A percentile compares a stretch with the other conserved stretches of the same genome.
Evolutionary conservation across 1,140 invertebrate species (phyloP).

Genomic region (Nixonia krombeini): DNA sequence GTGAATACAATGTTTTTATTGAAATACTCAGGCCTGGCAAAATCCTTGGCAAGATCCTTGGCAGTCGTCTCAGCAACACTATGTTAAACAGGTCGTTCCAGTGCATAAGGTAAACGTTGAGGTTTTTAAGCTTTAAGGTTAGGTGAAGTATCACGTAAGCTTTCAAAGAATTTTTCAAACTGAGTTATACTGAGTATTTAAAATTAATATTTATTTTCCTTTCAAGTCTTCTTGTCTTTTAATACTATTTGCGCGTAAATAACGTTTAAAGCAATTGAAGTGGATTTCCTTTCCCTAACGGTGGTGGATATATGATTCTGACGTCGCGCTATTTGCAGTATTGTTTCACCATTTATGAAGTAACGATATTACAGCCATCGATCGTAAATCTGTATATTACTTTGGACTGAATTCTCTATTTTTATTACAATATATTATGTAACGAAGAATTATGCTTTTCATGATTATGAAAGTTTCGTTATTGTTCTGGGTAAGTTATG

Average conservation of each 20-base stretch:
- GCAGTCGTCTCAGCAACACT: conserved; percentile 42
- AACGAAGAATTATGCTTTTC: not conserved
- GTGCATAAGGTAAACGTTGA: conserved; percentile 38
- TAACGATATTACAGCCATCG: not conserved
- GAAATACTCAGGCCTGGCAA: conserved; percentile 37
- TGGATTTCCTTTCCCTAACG: too few relatives aligned
- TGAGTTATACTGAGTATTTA: too few relatives aligned
- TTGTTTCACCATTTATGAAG: not conserved
- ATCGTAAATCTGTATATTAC: not conserved
- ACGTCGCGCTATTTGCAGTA: not conserved
- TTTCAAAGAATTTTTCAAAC: too few relatives aligned
- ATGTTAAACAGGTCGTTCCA: conserved; percentile 43
- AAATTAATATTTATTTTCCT: too few relatives aligned
- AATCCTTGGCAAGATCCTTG: conserved; percentile 45
- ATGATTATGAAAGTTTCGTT: too few relatives aligned
- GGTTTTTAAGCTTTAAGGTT: too few relatives aligned
- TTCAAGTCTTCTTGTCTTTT: too few relatives aligned
- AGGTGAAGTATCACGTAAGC: too few relatives aligned
- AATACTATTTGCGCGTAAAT: too few relatives aligned
- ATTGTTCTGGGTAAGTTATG: too few relatives aligned
- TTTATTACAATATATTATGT: not conserved
- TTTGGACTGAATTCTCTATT: not conserved
- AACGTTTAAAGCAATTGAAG: too few relatives aligned
- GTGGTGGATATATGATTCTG: too few relatives aligned
- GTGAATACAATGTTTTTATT: conserved; percentile 44